A percentile compares a stretch with the other conserved stretches of the same genome.
Evolutionary conservation across 2,797 vertebrate genomes (phyloP).

Genomic region (Falco novaeseelandiae): DNA sequence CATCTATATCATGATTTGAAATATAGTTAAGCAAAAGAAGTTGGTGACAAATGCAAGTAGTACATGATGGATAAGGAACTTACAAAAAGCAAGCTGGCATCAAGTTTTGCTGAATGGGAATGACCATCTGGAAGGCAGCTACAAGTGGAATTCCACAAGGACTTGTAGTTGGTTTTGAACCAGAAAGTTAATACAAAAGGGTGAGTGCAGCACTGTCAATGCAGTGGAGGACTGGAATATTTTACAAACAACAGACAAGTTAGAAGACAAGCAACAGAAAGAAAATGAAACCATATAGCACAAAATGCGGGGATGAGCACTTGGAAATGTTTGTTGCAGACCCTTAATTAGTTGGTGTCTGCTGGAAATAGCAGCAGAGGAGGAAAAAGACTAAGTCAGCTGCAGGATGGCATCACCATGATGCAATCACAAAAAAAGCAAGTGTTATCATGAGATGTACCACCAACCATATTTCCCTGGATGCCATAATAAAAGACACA

Average conservation of each 20-base stretch:
- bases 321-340: not conserved
- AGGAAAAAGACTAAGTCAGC: not conserved
- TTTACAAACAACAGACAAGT: not conserved
- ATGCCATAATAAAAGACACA: not conserved
- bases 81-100: not conserved
- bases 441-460: not conserved
- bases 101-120: not conserved
- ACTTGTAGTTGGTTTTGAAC: not conserved
- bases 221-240: not conserved
- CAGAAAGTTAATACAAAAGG: not conserved
- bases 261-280: not conserved
- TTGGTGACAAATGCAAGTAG: not conserved
- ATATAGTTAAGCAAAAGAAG: not conserved
- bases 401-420: not conserved
- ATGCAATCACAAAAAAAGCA: not conserved
- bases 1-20: not conserved
- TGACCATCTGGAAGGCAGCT: not conserved
- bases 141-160: not conserved
- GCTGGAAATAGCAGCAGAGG: not conserved
- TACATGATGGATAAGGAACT: not conserved
- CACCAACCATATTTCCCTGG: not conserved
- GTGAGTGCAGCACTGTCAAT: not conserved
- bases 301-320: not conserved
- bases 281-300: not conserved
- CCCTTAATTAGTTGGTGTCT: not conserved